Conservation (phyloP, 2,797 vertebrate genomes). For the Micrastur ruficollis region DNA sequence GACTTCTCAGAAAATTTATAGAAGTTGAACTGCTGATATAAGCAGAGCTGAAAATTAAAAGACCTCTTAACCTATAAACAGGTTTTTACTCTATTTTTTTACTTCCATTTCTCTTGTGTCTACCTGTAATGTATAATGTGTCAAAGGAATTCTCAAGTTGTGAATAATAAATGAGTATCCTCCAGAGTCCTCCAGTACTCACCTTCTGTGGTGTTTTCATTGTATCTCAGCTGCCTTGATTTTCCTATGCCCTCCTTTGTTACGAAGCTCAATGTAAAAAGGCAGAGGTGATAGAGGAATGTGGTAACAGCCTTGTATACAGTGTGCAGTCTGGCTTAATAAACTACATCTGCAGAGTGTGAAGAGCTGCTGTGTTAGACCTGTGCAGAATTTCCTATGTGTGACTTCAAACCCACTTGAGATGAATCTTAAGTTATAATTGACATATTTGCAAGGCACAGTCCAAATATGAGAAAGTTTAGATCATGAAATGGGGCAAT, state of each 20-base stretch:
- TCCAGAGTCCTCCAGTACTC: not conserved
- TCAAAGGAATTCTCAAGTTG: not conserved
- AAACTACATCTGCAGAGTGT: not conserved
- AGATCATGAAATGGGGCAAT: not conserved
- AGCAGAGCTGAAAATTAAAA: conserved; percentile 34
- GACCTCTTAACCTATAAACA: not conserved
- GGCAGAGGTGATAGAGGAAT: not conserved
- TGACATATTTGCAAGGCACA: not conserved
- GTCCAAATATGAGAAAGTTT: not conserved
- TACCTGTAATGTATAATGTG: not conserved
- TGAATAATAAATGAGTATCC: not conserved
- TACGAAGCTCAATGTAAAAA: not conserved
- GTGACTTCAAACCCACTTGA: not conserved
- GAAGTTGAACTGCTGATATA: not conserved
- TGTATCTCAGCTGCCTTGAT: not conserved
- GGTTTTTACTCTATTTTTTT: not conserved
- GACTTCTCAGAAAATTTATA: not conserved
- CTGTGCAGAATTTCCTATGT: not conserved
- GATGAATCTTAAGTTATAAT: not conserved
- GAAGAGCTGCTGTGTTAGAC: not conserved
- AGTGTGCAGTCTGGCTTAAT: not conserved
- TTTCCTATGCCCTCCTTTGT: not conserved
- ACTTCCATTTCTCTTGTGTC: not conserved
- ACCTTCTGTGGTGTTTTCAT: not conserved
- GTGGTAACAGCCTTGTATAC: not conserved